phyloP scores from a whole-genome alignment of 2,888 invertebrate genomes.

The Apodemia duryi region DNA sequence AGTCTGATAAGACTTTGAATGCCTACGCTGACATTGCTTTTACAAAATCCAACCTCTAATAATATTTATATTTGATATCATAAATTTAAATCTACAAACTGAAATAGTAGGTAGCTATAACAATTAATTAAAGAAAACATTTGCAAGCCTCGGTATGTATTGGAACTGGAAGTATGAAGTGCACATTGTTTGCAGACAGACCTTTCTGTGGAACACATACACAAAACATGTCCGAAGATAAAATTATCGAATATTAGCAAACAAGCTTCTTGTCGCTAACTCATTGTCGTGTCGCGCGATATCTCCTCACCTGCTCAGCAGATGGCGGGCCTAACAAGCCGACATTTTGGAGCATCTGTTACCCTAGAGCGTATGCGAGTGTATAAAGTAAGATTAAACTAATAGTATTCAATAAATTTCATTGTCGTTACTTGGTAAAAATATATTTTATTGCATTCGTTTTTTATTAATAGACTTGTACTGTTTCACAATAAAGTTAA shows the following conservation, averaged over 20 bases:
- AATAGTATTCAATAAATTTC: no score
- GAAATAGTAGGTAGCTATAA: not conserved
- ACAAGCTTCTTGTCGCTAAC: conserved; percentile 3
- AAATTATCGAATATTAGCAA: conserved; percentile 15
- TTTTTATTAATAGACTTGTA: no score
- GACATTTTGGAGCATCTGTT: not conserved
- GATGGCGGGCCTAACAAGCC: conserved; percentile 6
- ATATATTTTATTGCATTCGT: no score
- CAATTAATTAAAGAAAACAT: not conserved
- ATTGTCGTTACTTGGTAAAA: no score
- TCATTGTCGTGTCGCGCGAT: conserved; percentile 7
- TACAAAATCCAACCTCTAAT: no score
- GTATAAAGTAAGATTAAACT: no score
- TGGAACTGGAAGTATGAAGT: not conserved
- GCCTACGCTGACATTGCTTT: no score
- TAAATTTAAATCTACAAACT: no score
- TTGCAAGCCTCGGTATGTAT: not conserved
- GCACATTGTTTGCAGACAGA: conserved; percentile 5
- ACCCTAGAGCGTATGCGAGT: not conserved
- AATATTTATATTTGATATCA: no score
- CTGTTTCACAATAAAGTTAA: no score
- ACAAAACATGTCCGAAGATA: conserved; percentile 10
- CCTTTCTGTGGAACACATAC: conserved; percentile 2
- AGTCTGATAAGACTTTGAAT: no score
- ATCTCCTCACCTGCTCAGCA: conserved; percentile 11